Percentiles rank a stretch among this genome's conserved stretches.
Evolutionary conservation across 2,888 invertebrate genomes (phyloP).

Genomic region (Cristatella mucedo): DNA sequence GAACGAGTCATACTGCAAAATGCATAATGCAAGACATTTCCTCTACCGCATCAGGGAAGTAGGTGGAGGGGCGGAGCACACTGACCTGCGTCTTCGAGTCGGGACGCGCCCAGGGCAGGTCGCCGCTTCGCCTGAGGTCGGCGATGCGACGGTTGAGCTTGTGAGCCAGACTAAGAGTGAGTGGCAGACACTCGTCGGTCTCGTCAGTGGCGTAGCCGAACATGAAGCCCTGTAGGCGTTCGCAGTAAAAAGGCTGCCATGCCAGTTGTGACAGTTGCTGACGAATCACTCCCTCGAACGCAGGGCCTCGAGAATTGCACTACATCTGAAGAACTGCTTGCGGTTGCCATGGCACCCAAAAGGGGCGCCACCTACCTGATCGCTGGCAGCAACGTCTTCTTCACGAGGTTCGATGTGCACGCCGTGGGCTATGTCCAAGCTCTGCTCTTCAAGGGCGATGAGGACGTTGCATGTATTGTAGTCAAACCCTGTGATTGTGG

Average conservation of each 20-base stretch:
- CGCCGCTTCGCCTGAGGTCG: slow-evolving; percentile 30
- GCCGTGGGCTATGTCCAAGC: slow-evolving; percentile 74
- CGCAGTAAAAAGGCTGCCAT: no score
- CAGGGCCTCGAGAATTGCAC: no score
- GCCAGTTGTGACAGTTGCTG: no score
- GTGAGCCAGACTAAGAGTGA: slow-evolving; percentile 37
- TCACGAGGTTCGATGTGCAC: slow-evolving; percentile 71
- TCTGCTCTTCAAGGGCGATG: slow-evolving; percentile 79
- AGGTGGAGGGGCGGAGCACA: neutral
- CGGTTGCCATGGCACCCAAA: no score
- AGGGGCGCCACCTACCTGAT: slow-evolving; percentile 64
- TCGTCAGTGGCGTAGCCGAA: slow-evolving; percentile 40
- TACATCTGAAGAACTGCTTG: no score
- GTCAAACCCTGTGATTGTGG: slow-evolving; percentile 66
- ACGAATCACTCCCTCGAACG: no score
- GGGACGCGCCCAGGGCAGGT: slow-evolving; percentile 35
- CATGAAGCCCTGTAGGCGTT: slow-evolving; percentile 35
- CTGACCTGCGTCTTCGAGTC: slow-evolving; percentile 37
- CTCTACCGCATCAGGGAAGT: no score
- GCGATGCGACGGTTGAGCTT: slow-evolving; percentile 35
- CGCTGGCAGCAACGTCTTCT: slow-evolving; percentile 62
- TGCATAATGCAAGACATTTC: no score
- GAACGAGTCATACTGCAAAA: no score
- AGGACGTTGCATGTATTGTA: slow-evolving; percentile 98
- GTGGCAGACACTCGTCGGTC: slow-evolving; percentile 39